A percentile compares a stretch with the other conserved stretches of the same genome.
phyloP scores from a whole-genome alignment of 2,888 invertebrate genomes.

The Anoplius nigerrimus region DNA sequence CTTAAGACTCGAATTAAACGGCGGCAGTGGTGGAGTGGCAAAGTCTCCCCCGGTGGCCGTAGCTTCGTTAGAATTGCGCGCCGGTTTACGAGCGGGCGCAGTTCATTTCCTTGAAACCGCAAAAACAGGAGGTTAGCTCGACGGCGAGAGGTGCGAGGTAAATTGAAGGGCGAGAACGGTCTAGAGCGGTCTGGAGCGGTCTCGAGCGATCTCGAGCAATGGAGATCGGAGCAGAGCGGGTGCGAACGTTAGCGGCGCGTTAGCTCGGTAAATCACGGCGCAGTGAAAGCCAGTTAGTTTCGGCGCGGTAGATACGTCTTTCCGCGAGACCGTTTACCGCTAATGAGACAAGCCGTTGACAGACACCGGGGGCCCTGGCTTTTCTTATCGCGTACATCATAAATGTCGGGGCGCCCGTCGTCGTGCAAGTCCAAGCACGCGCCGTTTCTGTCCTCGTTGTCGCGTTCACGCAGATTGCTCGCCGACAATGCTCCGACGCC shows the following conservation, averaged over 20 bases:
- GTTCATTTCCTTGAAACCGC: no score
- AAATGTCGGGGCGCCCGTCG: constrained; percentile 47
- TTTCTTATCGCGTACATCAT: constrained; percentile 60
- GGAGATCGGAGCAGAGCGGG: no score
- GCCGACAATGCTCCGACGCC: constrained; percentile 42
- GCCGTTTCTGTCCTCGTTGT: constrained; percentile 30
- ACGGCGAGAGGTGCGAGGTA: constrained; percentile 23
- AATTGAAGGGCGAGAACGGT: constrained; percentile 35
- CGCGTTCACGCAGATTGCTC: constrained; percentile 33
- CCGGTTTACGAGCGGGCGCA: no score
- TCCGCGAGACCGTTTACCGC: constrained; percentile 47
- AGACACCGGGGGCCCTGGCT: constrained; percentile 45
- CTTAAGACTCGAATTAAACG: no score
- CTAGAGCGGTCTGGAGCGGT: no score
- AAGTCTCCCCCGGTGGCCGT: no score
- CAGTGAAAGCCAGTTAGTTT: constrained; percentile 55
- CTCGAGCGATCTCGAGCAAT: no score
- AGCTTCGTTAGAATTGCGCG: no score
- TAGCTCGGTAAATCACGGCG: constrained; percentile 49
- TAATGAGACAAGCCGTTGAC: constrained; percentile 65
- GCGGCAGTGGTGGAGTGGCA: no score
- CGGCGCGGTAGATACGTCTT: constrained; percentile 52
- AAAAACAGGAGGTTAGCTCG: constrained; percentile 23
- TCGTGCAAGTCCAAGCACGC: constrained; percentile 25
- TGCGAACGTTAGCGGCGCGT: not conserved